Percentiles rank a stretch among this genome's conserved stretches.
These are phyloP conservation scores for Erpobdella octoculata DNA, from an alignment of 2,888 invertebrate genomes.

Conservation along the genomic window DNA sequence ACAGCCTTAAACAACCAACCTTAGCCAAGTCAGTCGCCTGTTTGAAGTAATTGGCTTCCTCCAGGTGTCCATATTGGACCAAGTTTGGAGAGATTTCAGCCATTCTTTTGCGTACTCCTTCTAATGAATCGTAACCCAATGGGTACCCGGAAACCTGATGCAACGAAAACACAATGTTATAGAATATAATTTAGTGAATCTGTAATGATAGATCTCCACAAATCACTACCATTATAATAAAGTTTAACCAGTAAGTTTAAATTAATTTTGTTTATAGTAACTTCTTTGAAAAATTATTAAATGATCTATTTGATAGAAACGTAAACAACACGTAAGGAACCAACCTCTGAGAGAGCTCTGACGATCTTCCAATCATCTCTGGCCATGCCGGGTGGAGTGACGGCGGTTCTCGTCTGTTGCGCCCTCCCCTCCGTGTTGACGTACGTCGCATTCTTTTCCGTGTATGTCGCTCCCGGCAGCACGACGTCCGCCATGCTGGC, in stretches of 20 bases:
- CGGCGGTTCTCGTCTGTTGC: constrained; percentile 78
- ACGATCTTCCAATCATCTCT: constrained; percentile 97
- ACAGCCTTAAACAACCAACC: constrained; percentile 39
- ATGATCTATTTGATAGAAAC: no score
- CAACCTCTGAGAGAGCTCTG: constrained; percentile 85
- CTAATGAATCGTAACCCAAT: constrained; percentile 77
- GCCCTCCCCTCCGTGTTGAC: constrained; percentile 92
- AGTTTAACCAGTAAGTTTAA: no score
- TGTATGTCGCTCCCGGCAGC: constrained; percentile 89
- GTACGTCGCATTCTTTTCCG: constrained; percentile 93
- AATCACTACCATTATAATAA: no score
- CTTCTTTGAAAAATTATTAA: no score
- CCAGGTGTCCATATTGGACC: constrained; percentile 72
- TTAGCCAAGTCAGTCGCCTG: constrained; percentile 68
- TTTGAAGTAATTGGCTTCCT: constrained; percentile 73
- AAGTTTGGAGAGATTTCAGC: constrained; percentile 81
- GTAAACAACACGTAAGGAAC: no score
- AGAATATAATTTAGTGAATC: no score
- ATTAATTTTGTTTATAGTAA: no score
- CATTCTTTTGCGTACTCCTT: constrained; percentile 73
- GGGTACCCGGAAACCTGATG: constrained; percentile 61
- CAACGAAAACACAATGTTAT: constrained; percentile 35
- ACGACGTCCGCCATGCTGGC: constrained; percentile 85
- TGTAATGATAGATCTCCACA: no score
- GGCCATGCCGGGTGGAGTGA: constrained; percentile 83